Evolutionary conservation across 2,113 vertebrate species (phyloP).

Genomic region (Oxyura jamaicensis): DNA sequence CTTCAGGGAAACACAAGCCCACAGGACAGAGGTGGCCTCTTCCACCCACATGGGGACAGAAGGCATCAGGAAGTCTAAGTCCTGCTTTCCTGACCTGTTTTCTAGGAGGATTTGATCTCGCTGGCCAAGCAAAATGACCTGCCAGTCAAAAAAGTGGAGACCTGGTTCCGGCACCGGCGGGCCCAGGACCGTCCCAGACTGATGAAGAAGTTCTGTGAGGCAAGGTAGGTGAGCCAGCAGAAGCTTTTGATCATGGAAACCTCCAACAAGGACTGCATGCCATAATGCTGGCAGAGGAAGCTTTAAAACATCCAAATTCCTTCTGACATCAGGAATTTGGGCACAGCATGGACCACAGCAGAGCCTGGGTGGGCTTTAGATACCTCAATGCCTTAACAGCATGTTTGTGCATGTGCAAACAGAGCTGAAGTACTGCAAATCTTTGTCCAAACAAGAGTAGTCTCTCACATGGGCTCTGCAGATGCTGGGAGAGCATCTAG

Average conservation of each 20-base stretch:
- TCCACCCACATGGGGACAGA: not conserved
- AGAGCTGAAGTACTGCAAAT: not conserved
- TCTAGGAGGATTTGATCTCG: not conserved
- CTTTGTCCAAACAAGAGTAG: not conserved
- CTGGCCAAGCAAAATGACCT: not conserved
- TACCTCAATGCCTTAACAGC: not conserved
- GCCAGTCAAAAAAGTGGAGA: not conserved
- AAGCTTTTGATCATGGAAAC: not conserved
- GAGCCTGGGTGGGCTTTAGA: not conserved
- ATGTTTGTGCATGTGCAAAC: accelerated
- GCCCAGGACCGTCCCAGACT: not conserved
- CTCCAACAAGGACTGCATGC: not conserved
- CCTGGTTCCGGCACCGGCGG: not conserved
- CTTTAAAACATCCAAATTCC: too few relatives aligned
- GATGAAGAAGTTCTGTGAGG: not conserved
- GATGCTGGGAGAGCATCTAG: not conserved
- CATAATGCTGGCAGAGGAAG: too few relatives aligned
- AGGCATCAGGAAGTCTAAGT: not conserved
- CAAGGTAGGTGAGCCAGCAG: not conserved
- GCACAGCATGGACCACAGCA: accelerated
- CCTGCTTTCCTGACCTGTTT: not conserved
- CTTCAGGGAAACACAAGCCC: not conserved
- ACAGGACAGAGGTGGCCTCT: not conserved
- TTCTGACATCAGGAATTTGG: not conserved
- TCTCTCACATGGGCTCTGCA: not conserved